phyloP scores from a whole-genome alignment of 2,113 vertebrate genomes.

The Antidorcas marsupialis region DNA sequence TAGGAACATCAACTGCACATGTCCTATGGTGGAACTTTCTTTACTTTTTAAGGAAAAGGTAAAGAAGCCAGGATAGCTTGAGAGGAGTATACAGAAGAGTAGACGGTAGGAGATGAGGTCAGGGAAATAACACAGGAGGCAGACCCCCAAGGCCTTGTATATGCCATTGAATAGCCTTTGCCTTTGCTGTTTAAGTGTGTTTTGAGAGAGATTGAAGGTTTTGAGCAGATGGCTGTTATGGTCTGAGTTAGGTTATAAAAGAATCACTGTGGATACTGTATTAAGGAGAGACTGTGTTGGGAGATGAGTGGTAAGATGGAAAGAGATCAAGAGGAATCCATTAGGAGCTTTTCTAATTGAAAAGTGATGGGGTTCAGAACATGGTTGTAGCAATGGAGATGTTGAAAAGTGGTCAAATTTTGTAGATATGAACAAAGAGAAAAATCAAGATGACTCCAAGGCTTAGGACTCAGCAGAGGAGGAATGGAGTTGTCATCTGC shows the following conservation, averaged over 20 bases:
- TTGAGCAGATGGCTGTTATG: background rate
- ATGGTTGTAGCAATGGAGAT: background rate
- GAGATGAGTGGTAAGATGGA: background rate
- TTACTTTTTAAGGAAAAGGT: background rate
- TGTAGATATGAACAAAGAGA: background rate
- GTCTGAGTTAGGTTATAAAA: background rate
- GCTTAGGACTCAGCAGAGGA: background rate
- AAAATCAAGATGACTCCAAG: background rate
- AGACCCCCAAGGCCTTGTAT: accelerated
- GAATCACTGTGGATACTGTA: too few species aligned
- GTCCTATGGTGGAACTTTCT: background rate
- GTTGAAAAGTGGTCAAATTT: background rate
- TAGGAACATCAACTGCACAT: background rate
- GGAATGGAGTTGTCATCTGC: background rate
- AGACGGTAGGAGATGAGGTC: background rate
- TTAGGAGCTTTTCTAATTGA: background rate
- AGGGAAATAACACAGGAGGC: background rate
- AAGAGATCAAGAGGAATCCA: background rate
- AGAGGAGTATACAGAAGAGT: background rate
- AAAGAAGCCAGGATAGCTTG: background rate
- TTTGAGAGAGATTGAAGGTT: background rate
- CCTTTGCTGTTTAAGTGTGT: background rate
- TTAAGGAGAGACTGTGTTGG: background rate
- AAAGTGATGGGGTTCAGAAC: background rate
- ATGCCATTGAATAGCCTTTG: background rate